phyloP scores from a whole-genome alignment of 2,113 vertebrate genomes.

The Panurus biarmicus region DNA sequence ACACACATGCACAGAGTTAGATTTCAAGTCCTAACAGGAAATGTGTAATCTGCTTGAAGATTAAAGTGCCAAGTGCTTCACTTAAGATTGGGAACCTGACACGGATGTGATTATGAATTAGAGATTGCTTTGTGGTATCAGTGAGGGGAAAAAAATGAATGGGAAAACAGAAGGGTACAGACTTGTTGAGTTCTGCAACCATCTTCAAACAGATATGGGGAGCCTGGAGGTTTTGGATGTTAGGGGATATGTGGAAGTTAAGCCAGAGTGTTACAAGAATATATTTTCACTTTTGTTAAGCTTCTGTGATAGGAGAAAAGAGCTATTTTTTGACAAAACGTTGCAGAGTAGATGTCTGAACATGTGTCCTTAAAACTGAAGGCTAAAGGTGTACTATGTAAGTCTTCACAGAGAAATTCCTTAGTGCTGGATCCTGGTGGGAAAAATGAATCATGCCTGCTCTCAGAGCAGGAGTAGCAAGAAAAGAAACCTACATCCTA shows the following conservation, averaged over 20 bases:
- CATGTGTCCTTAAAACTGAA: background rate
- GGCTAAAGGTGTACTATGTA: background rate
- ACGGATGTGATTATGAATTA: slow-evolving; percentile 40
- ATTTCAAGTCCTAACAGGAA: slow-evolving; percentile 53
- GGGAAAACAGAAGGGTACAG: slow-evolving; percentile 7
- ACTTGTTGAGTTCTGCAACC: slow-evolving; percentile 20
- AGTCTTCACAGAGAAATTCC: background rate
- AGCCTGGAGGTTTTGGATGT: background rate
- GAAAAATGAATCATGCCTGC: background rate
- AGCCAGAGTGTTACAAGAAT: background rate
- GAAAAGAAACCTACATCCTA: background rate
- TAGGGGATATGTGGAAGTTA: background rate
- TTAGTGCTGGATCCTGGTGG: background rate
- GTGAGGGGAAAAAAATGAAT: background rate
- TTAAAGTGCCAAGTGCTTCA: slow-evolving; percentile 33
- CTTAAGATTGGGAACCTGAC: slow-evolving; percentile 46
- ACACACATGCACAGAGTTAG: background rate
- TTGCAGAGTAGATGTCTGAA: background rate
- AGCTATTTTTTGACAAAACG: background rate
- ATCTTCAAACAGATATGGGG: background rate
- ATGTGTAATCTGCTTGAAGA: slow-evolving; percentile 48
- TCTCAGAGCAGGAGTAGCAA: background rate
- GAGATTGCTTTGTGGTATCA: slow-evolving; percentile 39
- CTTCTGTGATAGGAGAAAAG: background rate
- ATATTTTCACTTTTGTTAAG: background rate